Conservation (phyloP, 2,113 vertebrate genomes). For the Sylvicapra grimmia region DNA sequence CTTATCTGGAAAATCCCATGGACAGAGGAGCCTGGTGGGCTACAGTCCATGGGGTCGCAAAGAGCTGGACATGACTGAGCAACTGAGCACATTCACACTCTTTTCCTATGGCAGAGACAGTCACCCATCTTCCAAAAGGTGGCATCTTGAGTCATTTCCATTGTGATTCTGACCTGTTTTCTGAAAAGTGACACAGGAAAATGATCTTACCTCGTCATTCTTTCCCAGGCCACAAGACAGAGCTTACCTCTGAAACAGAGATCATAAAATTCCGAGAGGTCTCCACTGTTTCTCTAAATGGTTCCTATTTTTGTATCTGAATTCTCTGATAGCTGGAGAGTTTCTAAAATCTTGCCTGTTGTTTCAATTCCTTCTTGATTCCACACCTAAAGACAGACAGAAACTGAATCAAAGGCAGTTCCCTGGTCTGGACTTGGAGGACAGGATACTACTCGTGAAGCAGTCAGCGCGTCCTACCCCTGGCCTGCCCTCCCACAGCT, state of each 20-base stretch:
- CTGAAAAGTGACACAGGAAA: constrained; percentile 39
- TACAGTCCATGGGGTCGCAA: not conserved
- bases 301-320: not conserved
- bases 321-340: not conserved
- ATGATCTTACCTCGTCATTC: constrained; percentile 27
- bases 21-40: not conserved
- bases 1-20: not conserved
- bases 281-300: not conserved
- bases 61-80: not conserved
- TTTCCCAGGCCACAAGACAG: constrained; percentile 29
- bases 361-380: not conserved
- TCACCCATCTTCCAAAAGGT: not conserved
- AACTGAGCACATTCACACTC: not conserved
- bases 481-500: not conserved
- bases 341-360: not conserved
- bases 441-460: not conserved
- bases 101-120: not conserved
- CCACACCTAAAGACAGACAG: not conserved
- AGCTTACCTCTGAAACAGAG: constrained; percentile 34
- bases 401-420: not conserved
- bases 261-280: constrained; percentile 7
- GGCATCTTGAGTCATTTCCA: constrained; percentile 40
- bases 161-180: constrained; percentile 10
- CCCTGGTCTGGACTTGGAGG: not conserved
- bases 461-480: not conserved